Evolutionary conservation across 2,797 vertebrate species (phyloP), one percentile per base, ranked within the genome.

Genomic region (Clarias fuscus): DNA sequence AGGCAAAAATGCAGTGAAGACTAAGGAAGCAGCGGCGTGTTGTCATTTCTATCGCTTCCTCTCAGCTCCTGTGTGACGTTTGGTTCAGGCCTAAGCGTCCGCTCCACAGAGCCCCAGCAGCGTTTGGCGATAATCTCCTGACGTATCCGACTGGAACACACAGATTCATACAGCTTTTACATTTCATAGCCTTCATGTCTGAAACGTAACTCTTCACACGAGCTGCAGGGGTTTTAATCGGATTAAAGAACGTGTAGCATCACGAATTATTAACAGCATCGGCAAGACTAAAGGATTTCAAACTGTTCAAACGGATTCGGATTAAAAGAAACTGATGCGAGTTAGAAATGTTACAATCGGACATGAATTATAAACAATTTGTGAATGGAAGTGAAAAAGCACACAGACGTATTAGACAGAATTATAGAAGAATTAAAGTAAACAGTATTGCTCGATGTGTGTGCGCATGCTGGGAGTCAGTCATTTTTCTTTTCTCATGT

Each of bases 101-200:
- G 83, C 91, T 65, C 93, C 91, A 24, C 92, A 93, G 86, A 93
- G 84, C 70, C 89, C 91, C 77, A 93, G 88, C 61, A 90, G 89
- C 0, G 90, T 58, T 43, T 4, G 24, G 24, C 8, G 15, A 77
- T 89, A 93, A 84, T 92, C 76, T 82, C 94, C 93, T 43, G 89
- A 89, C 70, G 88, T 85, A 5, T 94, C 93, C 0, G 93, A 92
- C 92, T 95, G 88, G 48, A 90, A 71, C 71, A 11, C 78, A 81
- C 58, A 62, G 20, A 20, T n/a, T n/a, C 17, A 64, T 4, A 40
- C 30, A 61, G 40, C 0, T 3, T 78, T 61, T 78, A 78, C 17
- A 30, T 37, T 18, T 18, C 7, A 78, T 3, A 77, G 6, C 20
- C 15, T 37, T 79, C 1, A 10, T 7, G 18, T 61, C 0, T 1